phyloP scores from a whole-genome alignment of 1,140 invertebrate genomes.

The Meloidogyne chitwoodi region DNA sequence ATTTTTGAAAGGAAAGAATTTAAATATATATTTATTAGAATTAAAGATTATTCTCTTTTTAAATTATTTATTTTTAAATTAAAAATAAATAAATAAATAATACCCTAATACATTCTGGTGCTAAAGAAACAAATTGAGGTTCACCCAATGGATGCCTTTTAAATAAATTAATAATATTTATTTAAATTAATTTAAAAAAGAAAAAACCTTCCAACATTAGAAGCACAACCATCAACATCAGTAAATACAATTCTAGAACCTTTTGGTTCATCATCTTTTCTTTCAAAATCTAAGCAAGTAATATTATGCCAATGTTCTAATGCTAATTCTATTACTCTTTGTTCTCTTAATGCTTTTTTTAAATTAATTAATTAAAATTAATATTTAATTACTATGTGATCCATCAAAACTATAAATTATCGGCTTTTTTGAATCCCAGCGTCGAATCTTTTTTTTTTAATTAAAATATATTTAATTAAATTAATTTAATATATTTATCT shows the following conservation, averaged over 20 bases:
- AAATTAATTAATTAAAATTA: neutral
- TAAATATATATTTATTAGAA: no score
- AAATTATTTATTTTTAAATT: neutral
- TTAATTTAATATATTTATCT: no score
- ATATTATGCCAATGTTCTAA: conserved; percentile 60
- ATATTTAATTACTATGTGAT: conserved; percentile 55
- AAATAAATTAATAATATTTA: neutral
- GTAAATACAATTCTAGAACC: conserved; percentile 59
- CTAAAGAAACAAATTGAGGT: conserved; percentile 58
- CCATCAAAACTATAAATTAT: conserved; percentile 61
- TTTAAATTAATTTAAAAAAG: neutral
- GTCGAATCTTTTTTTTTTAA: conserved; percentile 33
- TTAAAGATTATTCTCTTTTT: no score
- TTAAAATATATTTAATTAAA: neutral
- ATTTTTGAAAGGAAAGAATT: no score
- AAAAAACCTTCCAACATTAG: conserved; percentile 44
- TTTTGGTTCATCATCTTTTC: conserved; percentile 51
- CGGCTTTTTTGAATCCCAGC: conserved; percentile 56
- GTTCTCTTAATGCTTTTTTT: conserved; percentile 52
- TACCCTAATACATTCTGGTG: conserved; percentile 59
- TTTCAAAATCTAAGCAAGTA: conserved; percentile 57
- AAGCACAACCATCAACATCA: conserved; percentile 59
- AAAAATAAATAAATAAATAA: neutral
- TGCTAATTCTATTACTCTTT: conserved; percentile 58
- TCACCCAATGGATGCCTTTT: conserved; percentile 56